phyloP scores from a whole-genome alignment of 2,888 invertebrate species.

The Ornithoptera priamus region DNA sequence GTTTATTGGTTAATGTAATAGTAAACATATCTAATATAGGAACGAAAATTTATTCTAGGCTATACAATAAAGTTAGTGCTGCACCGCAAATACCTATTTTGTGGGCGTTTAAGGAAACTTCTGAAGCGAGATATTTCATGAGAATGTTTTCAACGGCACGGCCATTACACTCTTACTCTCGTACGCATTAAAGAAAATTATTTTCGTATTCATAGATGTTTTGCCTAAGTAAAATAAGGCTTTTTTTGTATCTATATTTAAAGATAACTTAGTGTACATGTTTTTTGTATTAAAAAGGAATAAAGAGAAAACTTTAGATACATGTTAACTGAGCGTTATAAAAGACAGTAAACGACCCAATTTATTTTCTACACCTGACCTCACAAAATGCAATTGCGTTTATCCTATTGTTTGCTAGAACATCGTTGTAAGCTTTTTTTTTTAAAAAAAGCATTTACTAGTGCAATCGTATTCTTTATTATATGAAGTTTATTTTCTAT shows the following conservation, averaged over 20 bases:
- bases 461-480: neutral
- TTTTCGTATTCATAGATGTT: neutral
- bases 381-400: conserved; percentile 15
- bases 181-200: conserved; percentile 5
- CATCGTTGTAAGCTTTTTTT: neutral
- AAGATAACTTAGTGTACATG: neutral
- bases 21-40: no score
- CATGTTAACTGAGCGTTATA: conserved; percentile 1
- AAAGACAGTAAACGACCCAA: conserved; percentile 11
- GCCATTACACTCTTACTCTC: neutral
- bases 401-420: conserved; percentile 16
- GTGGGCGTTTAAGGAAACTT: conserved; percentile 2
- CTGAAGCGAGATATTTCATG: conserved; percentile 1
- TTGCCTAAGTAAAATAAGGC: neutral
- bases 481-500: no score
- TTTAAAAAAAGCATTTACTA: neutral
- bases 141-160: conserved; percentile 3
- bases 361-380: conserved; percentile 27
- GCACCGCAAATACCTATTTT: neutral
- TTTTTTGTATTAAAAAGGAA: neutral
- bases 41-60: no score
- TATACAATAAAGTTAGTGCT: no score
- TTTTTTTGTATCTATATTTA: neutral
- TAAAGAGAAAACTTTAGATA: neutral
- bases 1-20: no score